Evolutionary conservation across 2,888 invertebrate genomes (phyloP).

Genomic region (Troides oblongomaculatus): DNA sequence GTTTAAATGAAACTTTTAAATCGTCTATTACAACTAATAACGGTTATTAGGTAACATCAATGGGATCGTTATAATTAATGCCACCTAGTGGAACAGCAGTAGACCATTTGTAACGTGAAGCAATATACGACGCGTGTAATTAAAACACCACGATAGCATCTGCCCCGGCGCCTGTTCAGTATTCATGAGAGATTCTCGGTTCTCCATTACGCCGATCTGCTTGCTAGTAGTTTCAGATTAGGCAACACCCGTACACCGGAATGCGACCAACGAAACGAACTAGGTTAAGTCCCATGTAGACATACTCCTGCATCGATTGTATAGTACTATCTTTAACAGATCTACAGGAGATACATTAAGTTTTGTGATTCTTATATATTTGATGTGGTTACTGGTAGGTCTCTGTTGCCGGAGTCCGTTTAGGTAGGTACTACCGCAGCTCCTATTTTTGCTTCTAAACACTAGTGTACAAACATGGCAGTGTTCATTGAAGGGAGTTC

Average conservation of each 20-base stretch:
- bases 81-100: conserved; percentile 9
- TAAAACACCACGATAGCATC: conserved; percentile 22
- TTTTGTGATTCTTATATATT: not conserved
- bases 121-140: conserved; percentile 12
- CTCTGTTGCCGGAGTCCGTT: too few relatives aligned
- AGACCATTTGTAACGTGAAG: conserved; percentile 10
- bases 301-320: conserved; percentile 31
- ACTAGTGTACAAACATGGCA: too few relatives aligned
- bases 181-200: conserved; percentile 66
- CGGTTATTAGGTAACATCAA: conserved; percentile 1
- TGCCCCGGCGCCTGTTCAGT: conserved; percentile 46
- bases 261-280: conserved; percentile 49
- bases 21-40: conserved; percentile 1
- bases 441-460: too few relatives aligned
- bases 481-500: too few relatives aligned
- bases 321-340: not conserved
- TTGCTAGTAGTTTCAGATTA: conserved; percentile 70
- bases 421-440: too few relatives aligned
- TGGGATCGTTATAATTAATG: conserved; percentile 13
- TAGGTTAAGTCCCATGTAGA: conserved; percentile 51
- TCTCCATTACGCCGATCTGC: conserved; percentile 62
- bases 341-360: not conserved
- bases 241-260: conserved; percentile 40
- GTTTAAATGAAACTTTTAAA: conserved; percentile 7
- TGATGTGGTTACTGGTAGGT: too few relatives aligned